Base-by-base conservation (phyloP, 2,797 vertebrate species). In the Tadarida brasiliensis region DNA sequence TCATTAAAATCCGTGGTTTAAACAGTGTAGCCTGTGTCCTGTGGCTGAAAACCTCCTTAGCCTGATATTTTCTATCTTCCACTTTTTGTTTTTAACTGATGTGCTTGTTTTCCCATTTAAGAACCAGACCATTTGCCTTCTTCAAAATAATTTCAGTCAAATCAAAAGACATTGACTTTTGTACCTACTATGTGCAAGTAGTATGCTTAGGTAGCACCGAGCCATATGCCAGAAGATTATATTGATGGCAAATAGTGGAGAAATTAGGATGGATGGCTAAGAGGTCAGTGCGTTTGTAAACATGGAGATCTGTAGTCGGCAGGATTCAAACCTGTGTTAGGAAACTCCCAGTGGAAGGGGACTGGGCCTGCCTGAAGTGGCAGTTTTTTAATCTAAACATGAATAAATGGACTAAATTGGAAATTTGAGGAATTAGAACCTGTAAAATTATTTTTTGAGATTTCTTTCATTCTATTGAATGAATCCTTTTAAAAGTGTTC, bases 101-200 rank as follows among this genome's bases (percentile, higher is more conserved):
- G 11, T 39, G 19, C 54, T 59, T 95, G 28, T 77, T 96, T 86
- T 93, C 56, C 30, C 88, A 6, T 84, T 68, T 90, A 33, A 71
- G 26, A 93, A 63, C 24, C n/a, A 93, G 57, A 82, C 19, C 30
- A 35, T 51, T 68, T 88, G 2, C 47, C 20, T 39, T 73, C 63
- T 91, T 96, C 61, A 84, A 54, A 83, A 77, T 77, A 87, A 90
- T 83, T 61, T 11, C 70, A 83, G 39, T 90, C 33, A 63, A 71
- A 16, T 61, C 0, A 54, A 80, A 68, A 83, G 68, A 56, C n/a
- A 2, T 10, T 81, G 35, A 68, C 68, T 84, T 71, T 80, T 57
- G 33, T 71, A 51, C 16, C 70, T 89, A 30, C 17, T 65, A 0
- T 47, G 56, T 84, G 0, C 30, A 74, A 61, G 20, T 47, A 39